Conservation (phyloP, 2,888 invertebrate species). For the Xanthorhoe spadicearia region DNA sequence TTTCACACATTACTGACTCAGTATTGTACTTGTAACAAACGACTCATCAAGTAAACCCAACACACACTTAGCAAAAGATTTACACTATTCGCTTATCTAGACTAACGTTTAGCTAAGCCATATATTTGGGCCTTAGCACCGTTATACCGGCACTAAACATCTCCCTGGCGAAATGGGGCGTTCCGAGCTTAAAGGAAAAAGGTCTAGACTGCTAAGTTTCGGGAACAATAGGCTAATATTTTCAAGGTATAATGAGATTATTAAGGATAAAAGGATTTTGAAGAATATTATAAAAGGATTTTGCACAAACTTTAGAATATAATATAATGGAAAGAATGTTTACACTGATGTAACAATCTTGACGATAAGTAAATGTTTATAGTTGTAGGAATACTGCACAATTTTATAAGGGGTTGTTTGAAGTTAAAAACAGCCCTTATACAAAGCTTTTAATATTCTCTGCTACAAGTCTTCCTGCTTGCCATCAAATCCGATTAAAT, state of each 20-base stretch:
- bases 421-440: too few species aligned
- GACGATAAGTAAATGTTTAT: background rate
- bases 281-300: background rate
- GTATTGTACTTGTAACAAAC: background rate
- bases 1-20: background rate
- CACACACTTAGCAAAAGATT: conserved; percentile 12
- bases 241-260: conserved; percentile 22
- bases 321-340: background rate
- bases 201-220: conserved; percentile 19
- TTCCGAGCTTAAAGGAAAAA: conserved; percentile 16
- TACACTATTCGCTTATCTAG: conserved; percentile 23
- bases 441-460: too few species aligned
- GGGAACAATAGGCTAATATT: conserved; percentile 27
- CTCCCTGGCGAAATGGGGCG: conserved; percentile 17
- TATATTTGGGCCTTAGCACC: conserved; percentile 23
- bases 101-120: conserved; percentile 20
- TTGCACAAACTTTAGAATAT: background rate
- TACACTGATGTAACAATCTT: conserved; percentile 11
- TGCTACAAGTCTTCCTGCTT: too few species aligned
- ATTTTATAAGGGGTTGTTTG: too few species aligned
- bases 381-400: background rate
- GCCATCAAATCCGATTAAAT: too few species aligned
- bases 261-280: conserved; percentile 17
- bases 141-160: conserved; percentile 20
- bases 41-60: conserved; percentile 10